Percentiles rank a stretch among this genome's conserved stretches.
phyloP scores from a whole-genome alignment of 23 tunicate species.

The Diplosoma virens region DNA sequence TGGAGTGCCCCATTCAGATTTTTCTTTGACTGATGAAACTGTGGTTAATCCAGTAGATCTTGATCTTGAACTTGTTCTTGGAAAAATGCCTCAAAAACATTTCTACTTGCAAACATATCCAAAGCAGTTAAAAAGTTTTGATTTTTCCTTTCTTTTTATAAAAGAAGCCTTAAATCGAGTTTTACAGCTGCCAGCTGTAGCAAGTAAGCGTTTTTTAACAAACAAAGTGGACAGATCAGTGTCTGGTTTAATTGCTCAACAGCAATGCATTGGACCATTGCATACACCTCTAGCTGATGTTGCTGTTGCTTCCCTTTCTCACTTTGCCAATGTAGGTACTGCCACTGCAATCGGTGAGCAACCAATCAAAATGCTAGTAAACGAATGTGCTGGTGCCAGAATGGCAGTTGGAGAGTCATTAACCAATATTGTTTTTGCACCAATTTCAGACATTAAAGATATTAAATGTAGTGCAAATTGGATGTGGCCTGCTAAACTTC shows the following conservation, averaged over 20 bases:
- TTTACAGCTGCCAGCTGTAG: constrained; percentile 73
- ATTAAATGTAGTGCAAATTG: constrained; percentile 92
- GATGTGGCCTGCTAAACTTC: constrained; percentile 97
- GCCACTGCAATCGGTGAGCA: constrained; percentile 94
- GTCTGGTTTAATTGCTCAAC: constrained; percentile 77
- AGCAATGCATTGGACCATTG: constrained; percentile 85
- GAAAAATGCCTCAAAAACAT: constrained; percentile 67
- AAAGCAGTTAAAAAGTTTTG: constrained; percentile 1
- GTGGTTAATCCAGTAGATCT: constrained; percentile 66
- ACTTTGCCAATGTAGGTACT: constrained; percentile 52
- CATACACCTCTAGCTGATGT: constrained; percentile 90
- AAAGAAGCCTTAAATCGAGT: constrained; percentile 46
- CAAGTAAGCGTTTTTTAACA: constrained; percentile 81
- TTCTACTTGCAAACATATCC: constrained; percentile 22
- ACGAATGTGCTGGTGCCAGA: constrained; percentile 70
- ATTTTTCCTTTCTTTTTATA: constrained; percentile 18
- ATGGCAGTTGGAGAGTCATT: constrained; percentile 78
- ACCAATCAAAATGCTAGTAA: constrained; percentile 77
- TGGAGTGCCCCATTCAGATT: background rate
- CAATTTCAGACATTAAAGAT: constrained; percentile 56
- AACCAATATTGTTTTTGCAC: constrained; percentile 77
- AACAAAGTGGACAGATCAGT: constrained; percentile 91
- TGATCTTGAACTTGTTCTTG: constrained; percentile 62
- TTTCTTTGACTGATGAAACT: background rate
- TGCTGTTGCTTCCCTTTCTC: constrained; percentile 71